Evolutionary conservation across 92 coral and sea anemone species (phyloP), one percentile per base, ranked within the genome.

Genomic region (Heteractis magnifica): DNA sequence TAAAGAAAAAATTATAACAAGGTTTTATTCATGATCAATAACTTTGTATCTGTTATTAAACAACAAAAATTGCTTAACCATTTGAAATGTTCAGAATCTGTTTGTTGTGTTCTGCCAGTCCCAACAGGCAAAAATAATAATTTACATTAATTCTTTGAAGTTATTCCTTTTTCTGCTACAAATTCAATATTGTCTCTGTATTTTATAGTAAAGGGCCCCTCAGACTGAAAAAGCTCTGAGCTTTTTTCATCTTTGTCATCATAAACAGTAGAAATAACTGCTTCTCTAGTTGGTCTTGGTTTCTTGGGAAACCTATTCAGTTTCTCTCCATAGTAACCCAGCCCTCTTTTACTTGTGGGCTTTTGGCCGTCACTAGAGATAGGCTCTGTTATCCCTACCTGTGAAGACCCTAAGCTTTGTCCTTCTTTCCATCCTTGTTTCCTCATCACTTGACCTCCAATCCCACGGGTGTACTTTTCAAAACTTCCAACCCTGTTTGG

Each of bases 301-400:
- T 93, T 91, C 64, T 97, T 97, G 62, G 85, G 92, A 73, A 83
- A 86, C 71, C 98, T 88, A 11, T 90, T 87, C 71, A 97, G 77
- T 78, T 97, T 97, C 76, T 97, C 95, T 60, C 99, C 99, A 86
- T 92, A 89, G 82, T 90, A 97, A 4, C 99, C 99, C 13, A 97
- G 82, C 21, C 99, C 99, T 72, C 93, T 88, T 80, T 97, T 97
- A 79, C 93, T 94, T 76, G 80, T 82, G 60, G 99, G 99, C 58
- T 80, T 64, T 83, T 94, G 99, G 72, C 99, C 99, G 20, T 94
- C 97, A 48, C 88, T 93, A 74, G 92, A 79, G 4, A 97, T 81
- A 65, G 99, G 99, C 81, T 97, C 94, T 10, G 87, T 90, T 8
- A 90, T 91, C 15, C 99, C 99, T 4, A 78, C 86, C 86, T 91